Evolutionary conservation across 2,888 invertebrate species (phyloP), one percentile per base, ranked within the genome.

Genomic region (Cotesia congregata): DNA sequence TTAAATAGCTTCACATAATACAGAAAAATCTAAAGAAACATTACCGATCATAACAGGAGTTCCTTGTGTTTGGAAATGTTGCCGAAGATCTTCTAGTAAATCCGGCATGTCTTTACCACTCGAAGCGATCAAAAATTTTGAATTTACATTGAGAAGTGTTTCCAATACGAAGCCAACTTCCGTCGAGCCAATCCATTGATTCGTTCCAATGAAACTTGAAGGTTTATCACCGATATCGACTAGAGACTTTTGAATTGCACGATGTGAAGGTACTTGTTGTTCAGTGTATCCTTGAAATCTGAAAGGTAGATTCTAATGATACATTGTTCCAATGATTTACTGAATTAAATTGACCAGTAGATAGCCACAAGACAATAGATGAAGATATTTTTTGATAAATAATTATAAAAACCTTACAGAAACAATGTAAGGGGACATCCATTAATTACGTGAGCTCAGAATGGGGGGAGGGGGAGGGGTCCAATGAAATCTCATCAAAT

Each of bases 31-130:
- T 4, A 50, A 50, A 30, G 1, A 59, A 12, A 72, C 85, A 89
- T 90, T 90, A 94, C 98, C 99, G 84, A 99, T 98, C 99, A 99
- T 99, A 77, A 99, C 93, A 30, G 99, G 99, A 40, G 97, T 96
- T 72, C 99, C 99, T 85, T 97, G 95, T 67, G 93, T 95, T 83
- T 95, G 92, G 88, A 99, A 99, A 91, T 99, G 99, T 87, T 94
- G 92, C 1, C 95, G 92, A 80, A 99, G 90, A 86, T 97, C 96
- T 39, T 95, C 93, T 5, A 94, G 96, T 86, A 95, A 93, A 41
- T 91, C 92, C 5, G 92, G 91, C 89, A 99, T 90, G 84, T 99
- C 98, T 50, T 93, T 92, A 6, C 99, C 99, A 20, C 94, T 94
- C 83, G 94, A 94, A 0, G 97, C 96, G 85, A 94, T 94, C 79